These are phyloP conservation scores for Clarias pachynema DNA, from an alignment of 2,797 vertebrate species.

Conservation along the genomic window DNA sequence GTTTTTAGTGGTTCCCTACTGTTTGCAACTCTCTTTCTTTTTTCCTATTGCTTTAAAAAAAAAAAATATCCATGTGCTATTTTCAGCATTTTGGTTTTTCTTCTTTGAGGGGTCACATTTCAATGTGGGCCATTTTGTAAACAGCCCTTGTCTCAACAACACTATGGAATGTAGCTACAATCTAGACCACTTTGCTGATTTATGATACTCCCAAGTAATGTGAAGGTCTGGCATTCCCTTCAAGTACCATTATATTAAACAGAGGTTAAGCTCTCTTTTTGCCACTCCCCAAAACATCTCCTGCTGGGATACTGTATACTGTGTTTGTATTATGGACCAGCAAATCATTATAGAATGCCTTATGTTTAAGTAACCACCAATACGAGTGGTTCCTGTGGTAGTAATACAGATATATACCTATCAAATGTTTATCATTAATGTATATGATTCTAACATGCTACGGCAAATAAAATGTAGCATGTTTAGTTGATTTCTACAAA, in stretches of 20 bases:
- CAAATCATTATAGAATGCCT: neutral
- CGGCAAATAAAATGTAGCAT: neutral
- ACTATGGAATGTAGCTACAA: conserved; percentile 35
- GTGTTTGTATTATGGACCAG: neutral
- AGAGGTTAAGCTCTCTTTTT: conserved; percentile 22
- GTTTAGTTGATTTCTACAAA: neutral
- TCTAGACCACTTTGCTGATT: conserved; percentile 29
- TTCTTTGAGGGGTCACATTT: neutral
- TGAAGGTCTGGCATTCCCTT: conserved; percentile 30
- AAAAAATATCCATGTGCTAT: neutral
- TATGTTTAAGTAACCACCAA: neutral
- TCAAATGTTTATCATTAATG: neutral
- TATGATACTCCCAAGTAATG: conserved; percentile 35
- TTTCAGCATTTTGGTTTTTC: neutral
- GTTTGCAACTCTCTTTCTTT: neutral
- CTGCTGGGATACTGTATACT: neutral
- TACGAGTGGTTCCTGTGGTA: neutral
- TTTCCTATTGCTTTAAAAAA: neutral
- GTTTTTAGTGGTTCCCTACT: neutral
- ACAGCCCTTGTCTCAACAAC: conserved; percentile 9
- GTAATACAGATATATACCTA: neutral
- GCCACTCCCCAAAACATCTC: conserved; percentile 20
- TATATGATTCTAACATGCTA: neutral
- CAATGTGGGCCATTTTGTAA: conserved; percentile 15
- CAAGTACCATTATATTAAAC: conserved; percentile 36